Percentiles rank a stretch among this genome's conserved stretches.
phyloP scores from a whole-genome alignment of 2,797 vertebrate genomes.

The Meda fulgida region DNA sequence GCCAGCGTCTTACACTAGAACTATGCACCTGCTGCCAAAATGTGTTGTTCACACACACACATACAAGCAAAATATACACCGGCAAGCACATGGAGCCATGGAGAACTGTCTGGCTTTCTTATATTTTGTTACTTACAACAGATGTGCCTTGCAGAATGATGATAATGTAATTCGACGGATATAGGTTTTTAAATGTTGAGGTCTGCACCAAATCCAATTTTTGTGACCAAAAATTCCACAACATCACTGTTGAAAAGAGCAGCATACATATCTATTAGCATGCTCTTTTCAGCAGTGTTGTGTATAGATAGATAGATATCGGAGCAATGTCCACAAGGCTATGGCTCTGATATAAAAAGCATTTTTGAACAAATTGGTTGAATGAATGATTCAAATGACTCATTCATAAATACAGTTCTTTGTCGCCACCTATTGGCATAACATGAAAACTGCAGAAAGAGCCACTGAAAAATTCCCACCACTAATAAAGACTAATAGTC shows the following conservation, averaged over 20 bases:
- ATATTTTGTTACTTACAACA: background rate
- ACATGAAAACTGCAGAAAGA: background rate
- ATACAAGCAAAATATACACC: constrained; percentile 18
- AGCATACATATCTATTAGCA: background rate
- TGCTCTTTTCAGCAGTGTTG: background rate
- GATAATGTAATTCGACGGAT: background rate
- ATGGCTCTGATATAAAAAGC: background rate
- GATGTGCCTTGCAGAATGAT: constrained; percentile 5
- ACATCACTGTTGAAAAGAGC: background rate
- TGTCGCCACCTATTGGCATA: background rate
- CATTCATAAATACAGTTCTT: background rate
- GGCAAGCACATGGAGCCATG: background rate
- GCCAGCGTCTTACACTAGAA: constrained; percentile 56
- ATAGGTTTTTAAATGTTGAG: constrained; percentile 3
- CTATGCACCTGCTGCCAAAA: constrained; percentile 52
- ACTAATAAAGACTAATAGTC: background rate
- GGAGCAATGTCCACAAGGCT: no score
- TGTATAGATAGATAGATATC: background rate
- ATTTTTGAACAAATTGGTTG: background rate
- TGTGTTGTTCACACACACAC: constrained; percentile 31
- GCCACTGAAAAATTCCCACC: background rate
- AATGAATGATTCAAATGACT: background rate
- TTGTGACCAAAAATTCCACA: background rate
- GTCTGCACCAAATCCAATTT: background rate
- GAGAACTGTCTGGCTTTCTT: constrained; percentile 1